Evolutionary conservation across 1,140 invertebrate genomes (phyloP), one percentile per base, ranked within the genome.

Genomic region (Cepaea nemoralis): DNA sequence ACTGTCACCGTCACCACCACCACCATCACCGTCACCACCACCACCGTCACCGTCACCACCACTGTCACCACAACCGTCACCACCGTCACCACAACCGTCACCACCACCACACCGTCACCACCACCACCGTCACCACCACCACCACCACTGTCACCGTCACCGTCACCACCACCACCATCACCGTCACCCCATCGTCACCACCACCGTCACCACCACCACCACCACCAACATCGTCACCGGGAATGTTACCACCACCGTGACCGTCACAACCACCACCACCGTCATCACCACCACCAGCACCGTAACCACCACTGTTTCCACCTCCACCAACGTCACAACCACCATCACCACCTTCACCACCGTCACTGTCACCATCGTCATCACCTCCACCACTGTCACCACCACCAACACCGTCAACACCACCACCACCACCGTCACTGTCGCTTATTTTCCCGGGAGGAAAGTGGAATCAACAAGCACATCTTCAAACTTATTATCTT

Each of bases 101-200:
- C n/a, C n/a, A n/a, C n/a, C n/a, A n/a, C n/a, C n/a, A n/a, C n/a
- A n/a, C n/a, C n/a, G n/a, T n/a, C n/a, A n/a, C n/a, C n/a, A n/a
- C n/a, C n/a, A n/a, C n/a, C n/a, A n/a, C n/a, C n/a, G n/a, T n/a
- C n/a, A n/a, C n/a, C 67, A 82, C 48, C 67, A 69, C 69, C 66
- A 82, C 42, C 63, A 80, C 48, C 77, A 80, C 42, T 63, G 42
- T 48, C 66, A 70, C 42, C 42, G 33, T 33, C 63, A 79, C 42
- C 59, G 70, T 39, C 67, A 35, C 50, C 75, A 80, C 69, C 14
- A 70, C 42, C 77, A 80, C 33, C 39, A 80, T 73, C 40, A 75
- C 45, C 70, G 75, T 40, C 69, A 83, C 59, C 59, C 40, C 79
- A 81, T 70, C 48, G 50, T 48, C 77, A 83, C 59, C 66, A 69